These are phyloP conservation scores for Morelia viridis DNA, from an alignment of 2,797 vertebrate species.

Conservation along the genomic window DNA sequence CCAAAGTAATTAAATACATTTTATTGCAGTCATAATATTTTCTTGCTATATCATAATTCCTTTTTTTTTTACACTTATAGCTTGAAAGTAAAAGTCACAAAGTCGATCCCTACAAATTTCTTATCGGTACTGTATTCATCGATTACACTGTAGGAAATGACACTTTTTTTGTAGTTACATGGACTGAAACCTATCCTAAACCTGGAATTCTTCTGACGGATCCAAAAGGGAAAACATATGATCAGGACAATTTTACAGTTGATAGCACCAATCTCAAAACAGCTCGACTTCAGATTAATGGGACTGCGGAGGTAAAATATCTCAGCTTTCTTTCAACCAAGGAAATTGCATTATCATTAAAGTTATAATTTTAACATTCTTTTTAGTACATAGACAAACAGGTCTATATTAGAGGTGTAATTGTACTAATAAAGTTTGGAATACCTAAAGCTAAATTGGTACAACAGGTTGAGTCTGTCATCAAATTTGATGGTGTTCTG, in stretches of 20 bases:
- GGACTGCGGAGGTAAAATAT: not conserved
- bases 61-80: not conserved
- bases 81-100: not conserved
- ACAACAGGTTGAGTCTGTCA: not conserved
- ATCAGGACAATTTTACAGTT: not conserved
- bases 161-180: not conserved
- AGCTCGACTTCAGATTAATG: not conserved
- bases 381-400: not conserved
- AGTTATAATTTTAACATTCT: not conserved
- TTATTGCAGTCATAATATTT: not conserved
- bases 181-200: not conserved
- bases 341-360: not conserved
- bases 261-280: not conserved
- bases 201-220: not conserved
- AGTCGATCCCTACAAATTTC: not conserved
- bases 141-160: conserved; percentile 2
- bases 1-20: not conserved
- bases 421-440: not conserved
- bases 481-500: too few relatives aligned
- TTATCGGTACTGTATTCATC: not conserved
- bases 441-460: not conserved
- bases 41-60: not conserved
- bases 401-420: not conserved
- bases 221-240: not conserved
- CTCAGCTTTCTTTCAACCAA: not conserved